Percentiles rank a stretch among this genome's conserved stretches.
phyloP scores from a whole-genome alignment of 1,140 invertebrate species.

The Halyomorpha halys region DNA sequence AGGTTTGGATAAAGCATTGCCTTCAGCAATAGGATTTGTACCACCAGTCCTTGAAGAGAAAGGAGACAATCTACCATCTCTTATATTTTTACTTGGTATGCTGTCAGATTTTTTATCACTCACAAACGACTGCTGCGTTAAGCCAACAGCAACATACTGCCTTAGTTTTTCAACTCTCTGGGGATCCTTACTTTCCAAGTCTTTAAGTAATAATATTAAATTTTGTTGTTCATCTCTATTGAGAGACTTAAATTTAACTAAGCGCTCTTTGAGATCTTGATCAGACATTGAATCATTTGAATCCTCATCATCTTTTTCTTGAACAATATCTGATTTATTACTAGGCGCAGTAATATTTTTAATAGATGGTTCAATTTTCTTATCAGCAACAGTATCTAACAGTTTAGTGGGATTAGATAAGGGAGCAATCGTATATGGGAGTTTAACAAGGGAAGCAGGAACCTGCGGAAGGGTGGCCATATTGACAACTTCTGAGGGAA shows the following conservation, averaged over 20 bases:
- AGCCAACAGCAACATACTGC: constrained; percentile 49
- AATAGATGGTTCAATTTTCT: neutral
- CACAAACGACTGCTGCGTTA: constrained; percentile 9
- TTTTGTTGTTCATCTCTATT: constrained; percentile 65
- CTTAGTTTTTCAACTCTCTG: constrained; percentile 56
- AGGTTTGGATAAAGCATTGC: constrained; percentile 37
- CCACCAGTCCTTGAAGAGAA: constrained; percentile 37
- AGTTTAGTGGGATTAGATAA: neutral
- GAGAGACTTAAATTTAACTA: constrained; percentile 69
- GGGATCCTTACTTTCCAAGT: constrained; percentile 58
- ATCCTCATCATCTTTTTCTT: neutral
- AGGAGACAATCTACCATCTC: constrained; percentile 37
- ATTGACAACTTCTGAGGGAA: neutral
- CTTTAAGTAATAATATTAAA: constrained; percentile 64
- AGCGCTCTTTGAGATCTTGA: constrained; percentile 56
- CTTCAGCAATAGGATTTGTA: constrained; percentile 38
- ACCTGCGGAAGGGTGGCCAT: neutral
- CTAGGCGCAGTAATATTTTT: neutral
- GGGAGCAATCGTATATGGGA: neutral
- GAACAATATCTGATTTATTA: neutral
- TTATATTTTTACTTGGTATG: constrained; percentile 22
- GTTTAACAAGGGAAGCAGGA: neutral
- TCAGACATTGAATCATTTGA: constrained; percentile 50
- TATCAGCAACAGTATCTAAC: neutral
- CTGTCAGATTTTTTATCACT: constrained; percentile 27